Conservation (phyloP, 1,140 invertebrate species). For the Homarus americanus region DNA sequence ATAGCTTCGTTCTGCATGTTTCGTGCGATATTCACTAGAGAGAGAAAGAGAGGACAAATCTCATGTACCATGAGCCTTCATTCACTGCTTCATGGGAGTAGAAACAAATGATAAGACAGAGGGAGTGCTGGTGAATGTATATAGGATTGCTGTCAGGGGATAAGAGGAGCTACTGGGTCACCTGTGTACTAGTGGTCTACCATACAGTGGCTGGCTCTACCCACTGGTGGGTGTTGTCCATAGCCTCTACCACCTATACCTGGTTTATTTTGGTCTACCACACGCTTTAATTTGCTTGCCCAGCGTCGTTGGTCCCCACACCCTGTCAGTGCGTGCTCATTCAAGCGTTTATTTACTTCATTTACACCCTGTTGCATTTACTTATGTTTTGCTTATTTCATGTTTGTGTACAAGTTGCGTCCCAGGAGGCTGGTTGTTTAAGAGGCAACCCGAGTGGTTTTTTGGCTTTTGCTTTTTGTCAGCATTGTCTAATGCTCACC, state of each 20-base stretch:
- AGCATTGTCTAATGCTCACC: conserved; percentile 40
- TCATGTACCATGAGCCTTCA: conserved; percentile 18
- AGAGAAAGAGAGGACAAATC: conserved; percentile 32
- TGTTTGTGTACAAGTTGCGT: conserved; percentile 14
- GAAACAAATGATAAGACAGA: not conserved
- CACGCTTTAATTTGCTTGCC: not conserved
- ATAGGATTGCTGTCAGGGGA: not conserved
- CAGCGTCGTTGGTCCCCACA: not conserved
- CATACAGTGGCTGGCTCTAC: not conserved
- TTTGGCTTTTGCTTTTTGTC: not conserved
- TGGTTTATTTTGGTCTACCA: not conserved
- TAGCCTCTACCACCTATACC: not conserved
- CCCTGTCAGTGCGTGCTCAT: not conserved
- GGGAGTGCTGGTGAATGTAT: not conserved
- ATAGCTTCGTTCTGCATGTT: conserved; percentile 68
- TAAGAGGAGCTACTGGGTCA: not conserved
- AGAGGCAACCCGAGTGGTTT: conserved; percentile 1
- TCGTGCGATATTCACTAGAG: conserved; percentile 58
- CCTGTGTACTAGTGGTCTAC: not conserved
- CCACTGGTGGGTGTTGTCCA: not conserved
- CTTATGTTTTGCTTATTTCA: not conserved
- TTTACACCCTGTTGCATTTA: conserved; percentile 5
- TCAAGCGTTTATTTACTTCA: not conserved
- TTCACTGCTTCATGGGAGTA: conserved; percentile 31
- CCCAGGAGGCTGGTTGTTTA: conserved; percentile 10